These are phyloP conservation scores for Platysternon megacephalum DNA, from an alignment of 2,113 vertebrate genomes.

Conservation along the genomic window DNA sequence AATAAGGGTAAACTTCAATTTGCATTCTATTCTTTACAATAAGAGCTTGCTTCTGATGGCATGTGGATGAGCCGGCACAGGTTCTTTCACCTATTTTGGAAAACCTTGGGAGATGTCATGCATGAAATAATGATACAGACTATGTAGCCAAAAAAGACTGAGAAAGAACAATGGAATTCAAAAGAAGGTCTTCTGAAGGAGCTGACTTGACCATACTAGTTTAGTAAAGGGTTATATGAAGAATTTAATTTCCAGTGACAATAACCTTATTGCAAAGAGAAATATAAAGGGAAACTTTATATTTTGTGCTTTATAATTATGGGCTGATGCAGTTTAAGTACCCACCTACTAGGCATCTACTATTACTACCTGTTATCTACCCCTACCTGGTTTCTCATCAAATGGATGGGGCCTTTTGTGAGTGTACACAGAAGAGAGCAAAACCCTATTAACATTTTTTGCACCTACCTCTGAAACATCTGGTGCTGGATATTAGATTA, in stretches of 20 bases:
- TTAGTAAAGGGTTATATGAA: background rate
- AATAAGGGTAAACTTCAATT: background rate
- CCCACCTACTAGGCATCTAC: background rate
- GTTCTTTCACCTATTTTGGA: background rate
- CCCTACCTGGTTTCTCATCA: background rate
- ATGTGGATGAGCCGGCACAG: background rate
- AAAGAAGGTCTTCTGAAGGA: background rate
- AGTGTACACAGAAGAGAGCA: background rate
- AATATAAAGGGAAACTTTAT: background rate
- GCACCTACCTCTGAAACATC: background rate
- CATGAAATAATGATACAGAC: background rate
- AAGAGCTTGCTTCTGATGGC: background rate
- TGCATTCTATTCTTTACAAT: background rate
- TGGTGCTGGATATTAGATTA: too few relatives aligned
- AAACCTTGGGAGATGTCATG: background rate
- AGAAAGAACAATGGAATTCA: background rate
- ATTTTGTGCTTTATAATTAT: background rate
- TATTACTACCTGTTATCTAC: background rate
- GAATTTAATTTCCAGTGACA: background rate
- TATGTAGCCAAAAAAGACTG: background rate
- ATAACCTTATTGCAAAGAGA: background rate
- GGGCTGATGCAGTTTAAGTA: background rate
- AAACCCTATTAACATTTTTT: background rate
- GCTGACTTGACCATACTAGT: background rate
- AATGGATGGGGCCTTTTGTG: background rate